Evolutionary conservation across 2,888 invertebrate species (phyloP).

Genomic region (Zaprionus obscuricornis): DNA sequence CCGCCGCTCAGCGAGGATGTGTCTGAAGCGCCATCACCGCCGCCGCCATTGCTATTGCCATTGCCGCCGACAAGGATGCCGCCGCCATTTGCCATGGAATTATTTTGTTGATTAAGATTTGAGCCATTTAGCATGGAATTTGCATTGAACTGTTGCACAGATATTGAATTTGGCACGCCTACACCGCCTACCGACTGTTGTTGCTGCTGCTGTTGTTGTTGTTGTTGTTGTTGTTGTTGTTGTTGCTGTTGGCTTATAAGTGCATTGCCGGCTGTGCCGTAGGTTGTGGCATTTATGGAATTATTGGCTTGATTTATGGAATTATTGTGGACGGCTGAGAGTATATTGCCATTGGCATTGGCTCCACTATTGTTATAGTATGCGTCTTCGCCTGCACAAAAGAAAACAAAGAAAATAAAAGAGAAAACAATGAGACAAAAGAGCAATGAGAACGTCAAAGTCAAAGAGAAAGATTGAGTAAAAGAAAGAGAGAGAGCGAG

Average conservation of each 20-base stretch:
- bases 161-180: slow-evolving; percentile 82
- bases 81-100: slow-evolving; percentile 69
- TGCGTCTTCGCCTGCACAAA: slow-evolving; percentile 80
- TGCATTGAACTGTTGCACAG: slow-evolving; percentile 82
- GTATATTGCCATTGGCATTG: slow-evolving; percentile 81
- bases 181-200: slow-evolving; percentile 35
- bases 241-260: slow-evolving; percentile 69
- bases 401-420: not conserved
- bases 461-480: not conserved
- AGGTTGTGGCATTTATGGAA: slow-evolving; percentile 79
- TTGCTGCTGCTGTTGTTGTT: slow-evolving; percentile 48
- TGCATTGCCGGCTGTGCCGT: slow-evolving; percentile 73
- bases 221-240: slow-evolving; percentile 69
- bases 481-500: not conserved
- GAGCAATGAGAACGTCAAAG: not conserved
- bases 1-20: slow-evolving; percentile 70
- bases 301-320: slow-evolving; percentile 79
- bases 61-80: slow-evolving; percentile 48
- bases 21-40: slow-evolving; percentile 74
- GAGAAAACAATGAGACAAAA: not conserved
- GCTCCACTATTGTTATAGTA: slow-evolving; percentile 79
- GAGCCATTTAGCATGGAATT: slow-evolving; percentile 72
- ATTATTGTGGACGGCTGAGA: slow-evolving; percentile 83
- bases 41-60: slow-evolving; percentile 34
- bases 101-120: slow-evolving; percentile 55